These are phyloP conservation scores for Solea senegalensis DNA, from an alignment of 2,113 vertebrate genomes.

Conservation along the genomic window DNA sequence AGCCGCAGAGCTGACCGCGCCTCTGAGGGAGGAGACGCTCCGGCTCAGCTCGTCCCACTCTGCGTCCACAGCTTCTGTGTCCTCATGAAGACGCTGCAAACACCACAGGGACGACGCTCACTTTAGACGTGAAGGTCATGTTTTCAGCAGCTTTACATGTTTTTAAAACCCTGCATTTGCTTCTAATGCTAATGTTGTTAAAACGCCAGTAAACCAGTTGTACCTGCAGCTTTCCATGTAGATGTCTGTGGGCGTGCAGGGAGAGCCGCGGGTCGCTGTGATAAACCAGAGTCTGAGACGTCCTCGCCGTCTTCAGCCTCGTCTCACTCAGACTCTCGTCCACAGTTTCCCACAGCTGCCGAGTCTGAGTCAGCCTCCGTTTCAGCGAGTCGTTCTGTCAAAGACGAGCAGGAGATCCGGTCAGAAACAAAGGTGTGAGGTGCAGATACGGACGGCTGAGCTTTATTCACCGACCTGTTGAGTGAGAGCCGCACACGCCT, in stretches of 20 bases:
- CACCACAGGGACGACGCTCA: background rate
- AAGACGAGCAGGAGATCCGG: background rate
- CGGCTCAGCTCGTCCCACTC: slow-evolving; percentile 79
- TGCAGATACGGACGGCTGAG: too few relatives aligned
- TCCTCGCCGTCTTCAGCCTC: slow-evolving; percentile 62
- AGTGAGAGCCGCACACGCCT: slow-evolving; percentile 64
- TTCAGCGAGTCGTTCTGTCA: slow-evolving; percentile 77
- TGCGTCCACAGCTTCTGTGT: slow-evolving; percentile 74
- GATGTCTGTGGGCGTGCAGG: slow-evolving; percentile 72
- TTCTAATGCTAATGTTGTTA: too few relatives aligned
- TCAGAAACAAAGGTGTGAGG: background rate
- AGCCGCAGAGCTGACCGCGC: slow-evolving; percentile 73
- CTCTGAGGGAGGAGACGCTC: slow-evolving; percentile 70
- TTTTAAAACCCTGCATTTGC: too few relatives aligned
- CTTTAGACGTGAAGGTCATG: too few relatives aligned
- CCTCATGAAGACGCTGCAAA: slow-evolving; percentile 82
- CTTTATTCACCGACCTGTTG: background rate
- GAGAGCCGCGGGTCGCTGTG: slow-evolving; percentile 69
- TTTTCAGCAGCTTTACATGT: too few relatives aligned
- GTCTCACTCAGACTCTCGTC: slow-evolving; percentile 71
- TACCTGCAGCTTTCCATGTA: slow-evolving; percentile 87
- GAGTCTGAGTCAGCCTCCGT: slow-evolving; percentile 58
- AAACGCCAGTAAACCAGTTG: background rate
- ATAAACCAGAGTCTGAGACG: slow-evolving; percentile 72
- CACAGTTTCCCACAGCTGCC: slow-evolving; percentile 79